Percentiles rank a stretch among this genome's conserved stretches.
These are phyloP conservation scores for Dreissena polymorpha DNA, from an alignment of 1,140 invertebrate genomes.

Conservation along the genomic window DNA sequence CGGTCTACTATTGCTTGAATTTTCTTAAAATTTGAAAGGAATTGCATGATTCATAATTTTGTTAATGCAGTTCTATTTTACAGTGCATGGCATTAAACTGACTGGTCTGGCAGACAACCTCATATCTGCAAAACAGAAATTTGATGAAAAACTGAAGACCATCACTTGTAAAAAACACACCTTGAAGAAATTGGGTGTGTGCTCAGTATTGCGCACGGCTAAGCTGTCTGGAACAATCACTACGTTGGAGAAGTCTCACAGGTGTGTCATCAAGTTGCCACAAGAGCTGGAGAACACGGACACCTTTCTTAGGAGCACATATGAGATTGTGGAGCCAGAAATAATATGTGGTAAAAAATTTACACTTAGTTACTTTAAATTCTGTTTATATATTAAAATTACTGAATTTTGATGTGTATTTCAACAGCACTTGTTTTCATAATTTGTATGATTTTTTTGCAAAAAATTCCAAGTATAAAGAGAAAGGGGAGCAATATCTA, in stretches of 20 bases:
- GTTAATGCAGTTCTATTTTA: background rate
- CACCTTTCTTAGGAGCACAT: constrained; percentile 18
- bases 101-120: constrained; percentile 48
- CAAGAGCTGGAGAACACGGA: constrained; percentile 15
- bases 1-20: too few species aligned
- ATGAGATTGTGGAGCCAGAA: constrained; percentile 33
- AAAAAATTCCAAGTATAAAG: too few species aligned
- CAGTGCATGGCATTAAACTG: constrained; percentile 45
- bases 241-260: constrained; percentile 37
- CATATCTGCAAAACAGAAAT: constrained; percentile 45
- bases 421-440: too few species aligned
- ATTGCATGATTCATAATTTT: too few species aligned
- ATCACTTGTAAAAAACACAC: constrained; percentile 47
- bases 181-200: constrained; percentile 27
- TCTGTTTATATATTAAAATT: too few species aligned
- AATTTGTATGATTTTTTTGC: too few species aligned
- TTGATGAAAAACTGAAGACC: constrained; percentile 39
- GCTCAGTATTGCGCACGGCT: constrained; percentile 18
- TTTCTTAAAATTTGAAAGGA: too few species aligned
- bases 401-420: background rate
- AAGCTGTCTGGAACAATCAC: constrained; percentile 35
- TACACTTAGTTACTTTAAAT: background rate
- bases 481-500: too few species aligned
- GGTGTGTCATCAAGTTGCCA: constrained; percentile 46
- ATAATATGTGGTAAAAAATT: constrained; percentile 12